Percentiles rank a stretch among this genome's conserved stretches.
Conservation (phyloP, 1,140 invertebrate genomes). For the Brachionus paranguensis region DNA sequence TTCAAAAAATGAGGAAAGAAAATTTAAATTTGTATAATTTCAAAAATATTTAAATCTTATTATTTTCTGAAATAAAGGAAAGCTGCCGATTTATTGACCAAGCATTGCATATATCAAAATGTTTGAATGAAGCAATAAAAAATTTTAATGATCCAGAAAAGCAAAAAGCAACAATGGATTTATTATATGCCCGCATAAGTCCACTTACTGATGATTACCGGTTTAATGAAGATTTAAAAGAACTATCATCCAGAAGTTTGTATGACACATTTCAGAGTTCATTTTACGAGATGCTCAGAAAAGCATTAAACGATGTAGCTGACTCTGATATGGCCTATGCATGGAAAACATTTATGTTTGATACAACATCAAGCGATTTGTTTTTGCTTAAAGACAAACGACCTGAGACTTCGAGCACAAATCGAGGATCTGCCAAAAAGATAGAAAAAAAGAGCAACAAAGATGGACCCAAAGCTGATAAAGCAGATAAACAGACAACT, state of each 20-base stretch:
- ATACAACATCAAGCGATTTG: conserved; percentile 49
- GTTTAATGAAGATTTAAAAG: neutral
- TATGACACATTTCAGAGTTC: conserved; percentile 49
- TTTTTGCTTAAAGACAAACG: conserved; percentile 46
- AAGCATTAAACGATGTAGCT: conserved; percentile 44
- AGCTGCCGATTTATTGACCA: conserved; percentile 53
- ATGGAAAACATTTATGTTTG: conserved; percentile 51
- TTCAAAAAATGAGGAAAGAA: too few species aligned
- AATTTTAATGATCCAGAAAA: conserved; percentile 47
- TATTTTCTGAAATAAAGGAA: conserved; percentile 45
- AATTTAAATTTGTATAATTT: too few species aligned
- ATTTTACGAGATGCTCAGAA: conserved; percentile 48
- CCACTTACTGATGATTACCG: conserved; percentile 4
- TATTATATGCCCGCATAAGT: neutral
- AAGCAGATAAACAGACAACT: neutral
- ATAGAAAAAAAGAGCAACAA: conserved; percentile 43
- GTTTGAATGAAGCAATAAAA: conserved; percentile 50
- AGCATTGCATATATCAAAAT: conserved; percentile 48
- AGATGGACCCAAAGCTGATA: neutral
- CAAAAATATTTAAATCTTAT: neutral
- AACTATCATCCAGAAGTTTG: neutral
- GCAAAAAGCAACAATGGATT: conserved; percentile 65
- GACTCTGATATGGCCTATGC: conserved; percentile 52
- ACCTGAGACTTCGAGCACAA: conserved; percentile 47
- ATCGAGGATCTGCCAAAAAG: conserved; percentile 48